Evolutionary conservation across 1,140 invertebrate genomes (phyloP).

Genomic region (Lasaia peninsularis): DNA sequence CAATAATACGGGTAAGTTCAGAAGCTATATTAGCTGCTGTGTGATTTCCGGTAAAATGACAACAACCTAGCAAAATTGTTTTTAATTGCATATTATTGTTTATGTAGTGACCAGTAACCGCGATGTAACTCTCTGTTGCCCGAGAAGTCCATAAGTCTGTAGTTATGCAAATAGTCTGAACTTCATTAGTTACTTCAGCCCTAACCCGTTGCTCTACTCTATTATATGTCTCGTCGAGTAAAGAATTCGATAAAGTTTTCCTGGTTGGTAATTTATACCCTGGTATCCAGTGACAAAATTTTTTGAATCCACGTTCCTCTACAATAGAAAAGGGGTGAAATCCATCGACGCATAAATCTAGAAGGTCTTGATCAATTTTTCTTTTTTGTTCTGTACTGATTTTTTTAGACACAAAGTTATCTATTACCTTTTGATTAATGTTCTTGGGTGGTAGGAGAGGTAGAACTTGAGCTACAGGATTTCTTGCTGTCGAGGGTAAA

Average conservation of each 20-base stretch:
- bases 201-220: not conserved
- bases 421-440: no score
- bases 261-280: slow-evolving; percentile 15
- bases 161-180: slow-evolving; percentile 18
- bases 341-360: no score
- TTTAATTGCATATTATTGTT: not conserved
- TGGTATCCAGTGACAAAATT: slow-evolving; percentile 12
- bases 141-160: slow-evolving; percentile 21
- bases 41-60: not conserved
- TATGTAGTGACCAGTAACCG: slow-evolving; percentile 18
- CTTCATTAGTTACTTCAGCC: not conserved
- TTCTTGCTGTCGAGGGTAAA: no score
- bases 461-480: no score
- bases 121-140: slow-evolving; percentile 15
- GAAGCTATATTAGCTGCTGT: not conserved
- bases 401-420: no score
- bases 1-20: slow-evolving; percentile 12
- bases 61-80: not conserved
- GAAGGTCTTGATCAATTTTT: no score
- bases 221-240: slow-evolving; percentile 7
- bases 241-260: slow-evolving; percentile 13
- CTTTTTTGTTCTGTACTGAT: no score
- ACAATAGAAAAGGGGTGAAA: slow-evolving; percentile 22
- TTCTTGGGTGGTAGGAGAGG: no score
- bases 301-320: slow-evolving; percentile 16